Evolutionary conservation across 2,797 vertebrate species (phyloP), one percentile per base, ranked within the genome.

Genomic region (Limnodromus scolopaceus): DNA sequence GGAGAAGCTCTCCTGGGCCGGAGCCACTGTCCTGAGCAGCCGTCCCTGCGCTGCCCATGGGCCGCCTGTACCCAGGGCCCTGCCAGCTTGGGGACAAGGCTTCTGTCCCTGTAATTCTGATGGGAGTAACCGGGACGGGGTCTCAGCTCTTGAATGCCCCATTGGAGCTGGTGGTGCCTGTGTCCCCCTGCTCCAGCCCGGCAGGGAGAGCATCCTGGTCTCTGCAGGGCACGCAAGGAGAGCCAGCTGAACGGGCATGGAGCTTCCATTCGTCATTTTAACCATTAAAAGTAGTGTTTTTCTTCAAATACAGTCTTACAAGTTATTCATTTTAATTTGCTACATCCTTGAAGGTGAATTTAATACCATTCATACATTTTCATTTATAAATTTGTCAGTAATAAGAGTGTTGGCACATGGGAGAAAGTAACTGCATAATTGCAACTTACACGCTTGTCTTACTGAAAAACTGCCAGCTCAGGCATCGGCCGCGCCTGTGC

Each of bases 391-490:
- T 97, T 97, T 97, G 97, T 96, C 97, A 97, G 96, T 98, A 97
- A 94, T 96, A 93, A 96, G 95, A 92, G 95, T 85, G 92, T 46
- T 89, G 96, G 95, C 94, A 96, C 97, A 97, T 90, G 96, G 97
- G 97, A 94, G 95, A 97, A 91, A 96, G 97, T 93, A 97, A 91
- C 96, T 98, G 97, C 97, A 97, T 98, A 98, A 98, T 98, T 98
- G 97, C 96, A 97, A 95, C 97, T 98, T 98, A 98, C 97, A 98
- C 95, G 97, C 98, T 97, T 98, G 98, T 98, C 98, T 98, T 98
- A 79, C 98, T 98, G 98, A 98, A 98, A 98, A 98, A 98, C 97
- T 97, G 98, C 97, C 97, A 86, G 97, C 96, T 98, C 97, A 97
- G 96, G 96, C 96, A 20, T 72, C 6, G 69, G 53, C 94, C 16